These are phyloP conservation scores for Neogale vison DNA, from an alignment of 2,113 vertebrate genomes.

Conservation along the genomic window DNA sequence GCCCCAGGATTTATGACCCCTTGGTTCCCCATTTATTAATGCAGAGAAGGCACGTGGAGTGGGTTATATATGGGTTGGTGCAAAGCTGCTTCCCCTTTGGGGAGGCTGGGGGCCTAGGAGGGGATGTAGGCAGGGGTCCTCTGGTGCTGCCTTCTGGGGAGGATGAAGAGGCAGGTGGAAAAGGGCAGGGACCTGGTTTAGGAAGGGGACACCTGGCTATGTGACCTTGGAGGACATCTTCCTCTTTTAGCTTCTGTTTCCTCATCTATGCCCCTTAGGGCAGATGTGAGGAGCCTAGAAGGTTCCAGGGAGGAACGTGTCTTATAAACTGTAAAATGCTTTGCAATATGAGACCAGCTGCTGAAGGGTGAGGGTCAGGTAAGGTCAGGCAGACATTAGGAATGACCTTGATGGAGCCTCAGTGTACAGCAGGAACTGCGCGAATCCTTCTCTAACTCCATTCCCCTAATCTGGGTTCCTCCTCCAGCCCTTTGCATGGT, in stretches of 20 bases:
- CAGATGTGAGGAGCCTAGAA: background rate
- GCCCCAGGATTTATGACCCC: constrained; percentile 86
- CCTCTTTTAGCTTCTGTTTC: background rate
- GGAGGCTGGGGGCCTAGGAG: constrained; percentile 10
- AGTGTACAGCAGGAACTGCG: background rate
- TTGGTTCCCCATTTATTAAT: constrained; percentile 87
- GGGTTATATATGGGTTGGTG: constrained; percentile 73
- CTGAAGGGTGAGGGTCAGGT: background rate
- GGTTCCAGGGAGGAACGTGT: background rate
- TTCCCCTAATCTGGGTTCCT: rapidly evolving
- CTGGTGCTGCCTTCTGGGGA: background rate
- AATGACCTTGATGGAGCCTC: background rate
- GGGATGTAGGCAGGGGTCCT: background rate
- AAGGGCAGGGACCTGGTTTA: background rate
- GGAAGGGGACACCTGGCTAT: background rate
- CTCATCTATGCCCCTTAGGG: background rate
- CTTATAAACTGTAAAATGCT: background rate
- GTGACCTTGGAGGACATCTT: constrained; percentile 46
- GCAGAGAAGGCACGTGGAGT: constrained; percentile 79
- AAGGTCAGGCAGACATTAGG: background rate
- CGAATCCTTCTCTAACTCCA: background rate
- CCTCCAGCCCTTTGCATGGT: background rate
- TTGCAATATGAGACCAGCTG: background rate
- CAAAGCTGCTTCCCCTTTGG: background rate
- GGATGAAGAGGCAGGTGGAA: background rate